Evolutionary conservation across 2,888 invertebrate genomes (phyloP).

Genomic region (Epicampocera succincta): DNA sequence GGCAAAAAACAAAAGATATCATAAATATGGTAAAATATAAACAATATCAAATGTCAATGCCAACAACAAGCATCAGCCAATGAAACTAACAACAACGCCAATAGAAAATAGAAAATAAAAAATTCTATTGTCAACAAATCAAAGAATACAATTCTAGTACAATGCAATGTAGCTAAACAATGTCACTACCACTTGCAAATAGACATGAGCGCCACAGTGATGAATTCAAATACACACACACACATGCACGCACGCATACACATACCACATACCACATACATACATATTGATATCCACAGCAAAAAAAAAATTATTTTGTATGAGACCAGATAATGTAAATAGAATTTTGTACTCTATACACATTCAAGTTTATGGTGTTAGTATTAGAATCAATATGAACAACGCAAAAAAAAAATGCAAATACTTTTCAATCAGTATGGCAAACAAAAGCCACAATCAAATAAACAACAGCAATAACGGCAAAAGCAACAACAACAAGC

Average conservation of each 20-base stretch:
- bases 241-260: not conserved
- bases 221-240: not conserved
- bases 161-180: conserved; percentile 43
- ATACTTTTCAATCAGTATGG: conserved; percentile 64
- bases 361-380: conserved; percentile 17
- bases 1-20: conserved; percentile 57
- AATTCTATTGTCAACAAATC: conserved; percentile 49
- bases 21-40: conserved; percentile 58
- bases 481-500: not conserved
- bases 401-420: conserved; percentile 44
- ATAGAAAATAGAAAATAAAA: conserved; percentile 10
- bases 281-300: not conserved
- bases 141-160: conserved; percentile 44
- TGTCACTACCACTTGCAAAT: conserved; percentile 44
- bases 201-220: conserved; percentile 10
- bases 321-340: conserved; percentile 43
- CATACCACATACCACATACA: not conserved
- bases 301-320: no score
- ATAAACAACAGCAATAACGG: conserved; percentile 32
- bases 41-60: conserved; percentile 67
- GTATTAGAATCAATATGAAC: conserved; percentile 49
- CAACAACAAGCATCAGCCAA: conserved; percentile 53
- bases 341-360: conserved; percentile 28
- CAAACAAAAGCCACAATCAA: conserved; percentile 63
- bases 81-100: conserved; percentile 32